phyloP scores from a whole-genome alignment of 2,113 vertebrate species.

The Proteles cristata region DNA sequence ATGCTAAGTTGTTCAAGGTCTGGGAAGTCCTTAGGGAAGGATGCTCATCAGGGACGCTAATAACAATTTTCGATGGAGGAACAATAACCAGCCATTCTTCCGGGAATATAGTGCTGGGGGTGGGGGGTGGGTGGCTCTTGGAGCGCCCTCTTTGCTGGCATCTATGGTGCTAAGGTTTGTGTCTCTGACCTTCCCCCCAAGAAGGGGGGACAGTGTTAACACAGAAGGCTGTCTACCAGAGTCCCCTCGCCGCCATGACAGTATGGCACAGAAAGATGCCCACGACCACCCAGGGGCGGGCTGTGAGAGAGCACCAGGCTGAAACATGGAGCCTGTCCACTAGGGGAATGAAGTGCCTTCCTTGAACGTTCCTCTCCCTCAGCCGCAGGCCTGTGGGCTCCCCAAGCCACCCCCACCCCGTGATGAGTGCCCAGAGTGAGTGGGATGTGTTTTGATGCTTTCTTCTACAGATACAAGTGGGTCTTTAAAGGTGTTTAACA shows the following conservation, averaged over 20 bases:
- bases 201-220: background rate
- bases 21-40: constrained; percentile 42
- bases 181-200: background rate
- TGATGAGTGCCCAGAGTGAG: background rate
- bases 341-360: background rate
- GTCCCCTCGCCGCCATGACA: background rate
- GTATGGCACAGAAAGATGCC: background rate
- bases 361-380: background rate
- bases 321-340: background rate
- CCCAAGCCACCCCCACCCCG: background rate
- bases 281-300: background rate
- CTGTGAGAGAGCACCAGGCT: background rate
- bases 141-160: background rate
- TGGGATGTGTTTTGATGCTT: background rate
- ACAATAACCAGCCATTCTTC: background rate
- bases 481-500: background rate
- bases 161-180: background rate
- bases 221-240: background rate
- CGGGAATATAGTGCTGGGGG: background rate
- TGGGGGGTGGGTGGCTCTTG: background rate
- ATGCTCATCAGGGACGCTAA: constrained; percentile 30
- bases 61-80: background rate
- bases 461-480: background rate
- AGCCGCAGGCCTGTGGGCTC: background rate
- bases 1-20: constrained; percentile 1